Base-by-base conservation (phyloP, 2,113 vertebrate species). In the Dissostichus mawsoni region DNA sequence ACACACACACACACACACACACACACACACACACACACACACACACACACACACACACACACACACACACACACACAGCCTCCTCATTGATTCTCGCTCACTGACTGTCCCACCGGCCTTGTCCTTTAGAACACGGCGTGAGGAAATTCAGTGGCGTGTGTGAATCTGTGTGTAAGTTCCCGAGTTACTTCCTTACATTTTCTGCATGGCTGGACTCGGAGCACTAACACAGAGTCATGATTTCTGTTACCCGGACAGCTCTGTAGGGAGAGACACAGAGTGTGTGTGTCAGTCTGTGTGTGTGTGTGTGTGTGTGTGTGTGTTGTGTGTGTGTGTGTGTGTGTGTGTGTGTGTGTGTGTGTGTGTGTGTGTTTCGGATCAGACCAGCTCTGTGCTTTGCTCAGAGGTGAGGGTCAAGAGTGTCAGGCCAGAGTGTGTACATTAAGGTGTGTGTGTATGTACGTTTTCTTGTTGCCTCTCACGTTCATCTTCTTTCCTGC, bases 51-150 rank as follows among this genome's bases (percentile, higher is more conserved):
- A 29, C 23, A 68, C 4, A 13, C 7, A 25, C n/a, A 55, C 41
- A 74, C 17, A 65, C 50, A 58, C 71, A 41, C 77, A 74, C 67
- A 56, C 78, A 61, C 73, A 8, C 68, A 5, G 65, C 74, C 83
- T 72, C 62, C 87, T 87, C 91, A 92, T 91, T 89, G 91, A 92
- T 92, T 93, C 92, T 86, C 4, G 80, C 90, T 93, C 89, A 86
- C 85, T 92, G 88, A 66, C 87, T 77, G 83, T 92, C 92, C 89
- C 92, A 83, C 81, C 52, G 92, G 92, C 76, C 90, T 78, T 93
- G 92, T 93, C 90, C 92, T 92, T 93, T 91, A 91, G 89, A 92
- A 85, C 89, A 85, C 36, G 36, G 56, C 72, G 87, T 90, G 84
- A 81, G 89, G 87, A 89, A 82, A 78, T 16, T 68, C 78, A 78